Conservation (phyloP, 1,140 invertebrate genomes). For the Lepidostoma basale region DNA sequence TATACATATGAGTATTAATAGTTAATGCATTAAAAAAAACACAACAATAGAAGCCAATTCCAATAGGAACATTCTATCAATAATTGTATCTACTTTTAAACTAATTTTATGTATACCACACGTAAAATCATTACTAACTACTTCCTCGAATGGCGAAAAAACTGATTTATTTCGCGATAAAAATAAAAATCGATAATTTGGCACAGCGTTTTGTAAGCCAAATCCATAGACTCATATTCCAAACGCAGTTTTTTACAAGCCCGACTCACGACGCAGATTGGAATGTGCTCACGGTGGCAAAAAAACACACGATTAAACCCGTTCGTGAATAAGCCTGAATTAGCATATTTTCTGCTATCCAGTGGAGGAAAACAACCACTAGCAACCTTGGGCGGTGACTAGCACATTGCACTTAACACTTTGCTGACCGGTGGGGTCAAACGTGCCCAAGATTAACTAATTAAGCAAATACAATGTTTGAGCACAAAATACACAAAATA, state of each 20-base stretch:
- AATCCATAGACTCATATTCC: background rate
- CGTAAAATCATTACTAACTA: too few species aligned
- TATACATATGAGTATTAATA: too few species aligned
- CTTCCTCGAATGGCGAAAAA: constrained; percentile 5
- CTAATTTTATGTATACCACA: too few species aligned
- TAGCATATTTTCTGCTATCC: constrained; percentile 23
- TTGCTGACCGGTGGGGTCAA: constrained; percentile 5
- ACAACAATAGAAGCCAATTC: too few species aligned
- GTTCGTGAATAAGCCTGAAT: constrained; percentile 29
- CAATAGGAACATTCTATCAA: too few species aligned
- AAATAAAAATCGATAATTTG: background rate
- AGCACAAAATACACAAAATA: too few species aligned
- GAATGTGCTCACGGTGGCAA: constrained; percentile 10
- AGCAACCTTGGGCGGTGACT: constrained; percentile 34
- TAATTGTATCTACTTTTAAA: too few species aligned
- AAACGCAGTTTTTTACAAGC: background rate
- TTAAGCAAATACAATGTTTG: too few species aligned
- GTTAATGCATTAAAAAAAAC: too few species aligned
- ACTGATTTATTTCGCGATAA: background rate
- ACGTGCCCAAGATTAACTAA: too few species aligned
- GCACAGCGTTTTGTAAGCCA: background rate
- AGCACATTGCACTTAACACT: constrained; percentile 42
- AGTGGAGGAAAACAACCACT: constrained; percentile 27
- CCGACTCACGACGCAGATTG: background rate
- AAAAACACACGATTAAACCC: constrained; percentile 23